Conservation (phyloP, 2,888 invertebrate genomes). For the Hirtodrosophila confusa region DNA sequence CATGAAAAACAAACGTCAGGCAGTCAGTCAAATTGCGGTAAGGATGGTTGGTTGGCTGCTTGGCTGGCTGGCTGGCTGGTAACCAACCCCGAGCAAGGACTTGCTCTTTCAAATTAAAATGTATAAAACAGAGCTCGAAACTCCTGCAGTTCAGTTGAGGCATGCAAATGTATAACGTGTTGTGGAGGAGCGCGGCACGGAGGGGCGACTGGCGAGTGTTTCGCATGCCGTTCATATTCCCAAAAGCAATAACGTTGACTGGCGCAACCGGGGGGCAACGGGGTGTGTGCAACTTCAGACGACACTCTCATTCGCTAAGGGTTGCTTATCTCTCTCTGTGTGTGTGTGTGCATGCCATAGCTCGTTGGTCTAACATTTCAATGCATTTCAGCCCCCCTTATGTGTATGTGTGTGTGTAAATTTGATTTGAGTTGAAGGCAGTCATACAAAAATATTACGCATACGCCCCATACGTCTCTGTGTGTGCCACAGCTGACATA, state of each 20-base stretch:
- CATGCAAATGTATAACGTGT: conserved; percentile 47
- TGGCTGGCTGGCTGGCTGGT: conserved; percentile 3
- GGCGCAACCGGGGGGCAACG: conserved; percentile 31
- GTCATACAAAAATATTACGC: conserved; percentile 60
- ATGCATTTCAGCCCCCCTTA: conserved; percentile 51
- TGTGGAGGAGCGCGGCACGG: conserved; percentile 12
- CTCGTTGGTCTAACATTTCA: conserved; percentile 70
- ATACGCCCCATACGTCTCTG: conserved; percentile 40
- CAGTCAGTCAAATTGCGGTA: conserved; percentile 29
- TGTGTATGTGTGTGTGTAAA: conserved; percentile 55
- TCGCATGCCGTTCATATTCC: conserved; percentile 71
- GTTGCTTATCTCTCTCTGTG: conserved; percentile 34
- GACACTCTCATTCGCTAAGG: conserved; percentile 48
- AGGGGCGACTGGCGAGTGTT: conserved; percentile 26
- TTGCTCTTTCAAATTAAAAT: conserved; percentile 71
- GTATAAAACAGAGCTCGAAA: conserved; percentile 59
- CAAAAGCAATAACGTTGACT: conserved; percentile 78
- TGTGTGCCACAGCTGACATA: conserved; percentile 63
- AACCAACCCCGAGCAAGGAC: conserved; percentile 25
- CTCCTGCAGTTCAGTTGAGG: conserved; percentile 20
- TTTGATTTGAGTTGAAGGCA: conserved; percentile 64
- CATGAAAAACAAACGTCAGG: conserved; percentile 58
- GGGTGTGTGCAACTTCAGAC: conserved; percentile 9
- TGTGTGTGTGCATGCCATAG: conserved; percentile 51
- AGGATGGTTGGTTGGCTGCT: conserved; percentile 7